Conservation (phyloP, 2,888 invertebrate species). For the Uropetala carovei region DNA sequence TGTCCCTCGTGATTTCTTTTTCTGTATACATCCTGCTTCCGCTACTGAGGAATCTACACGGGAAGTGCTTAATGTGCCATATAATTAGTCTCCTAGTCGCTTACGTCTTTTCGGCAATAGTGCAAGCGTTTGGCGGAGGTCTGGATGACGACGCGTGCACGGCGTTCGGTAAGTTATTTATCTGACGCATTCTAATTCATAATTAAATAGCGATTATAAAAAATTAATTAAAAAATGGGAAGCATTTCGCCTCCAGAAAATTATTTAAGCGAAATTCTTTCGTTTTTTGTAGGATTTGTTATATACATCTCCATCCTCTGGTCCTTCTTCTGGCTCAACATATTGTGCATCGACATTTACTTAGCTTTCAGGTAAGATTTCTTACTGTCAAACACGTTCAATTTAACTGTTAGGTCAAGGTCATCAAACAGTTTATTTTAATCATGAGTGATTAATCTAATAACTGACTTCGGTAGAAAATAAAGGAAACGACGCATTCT, state of each 20-base stretch:
- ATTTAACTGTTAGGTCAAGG: too few relatives aligned
- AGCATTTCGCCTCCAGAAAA: too few relatives aligned
- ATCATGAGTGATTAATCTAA: too few relatives aligned
- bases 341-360: conserved; percentile 92
- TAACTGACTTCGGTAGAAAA: too few relatives aligned
- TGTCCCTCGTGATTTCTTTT: conserved; percentile 72
- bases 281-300: conserved; percentile 70
- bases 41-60: conserved; percentile 73
- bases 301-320: conserved; percentile 87
- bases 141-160: conserved; percentile 68
- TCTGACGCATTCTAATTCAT: background rate
- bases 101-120: conserved; percentile 70
- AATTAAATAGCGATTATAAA: too few relatives aligned
- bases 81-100: conserved; percentile 71
- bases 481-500: too few relatives aligned
- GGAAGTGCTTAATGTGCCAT: conserved; percentile 72
- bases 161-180: conserved; percentile 69
- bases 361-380: conserved; percentile 85
- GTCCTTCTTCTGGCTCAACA: conserved; percentile 92
- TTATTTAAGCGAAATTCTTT: background rate
- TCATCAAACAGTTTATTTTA: too few relatives aligned
- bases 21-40: conserved; percentile 72
- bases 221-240: too few relatives aligned
- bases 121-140: conserved; percentile 67
- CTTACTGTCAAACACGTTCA: too few relatives aligned